These are phyloP conservation scores for Gymnorhina tibicen DNA, from an alignment of 2,113 vertebrate species.

Conservation along the genomic window DNA sequence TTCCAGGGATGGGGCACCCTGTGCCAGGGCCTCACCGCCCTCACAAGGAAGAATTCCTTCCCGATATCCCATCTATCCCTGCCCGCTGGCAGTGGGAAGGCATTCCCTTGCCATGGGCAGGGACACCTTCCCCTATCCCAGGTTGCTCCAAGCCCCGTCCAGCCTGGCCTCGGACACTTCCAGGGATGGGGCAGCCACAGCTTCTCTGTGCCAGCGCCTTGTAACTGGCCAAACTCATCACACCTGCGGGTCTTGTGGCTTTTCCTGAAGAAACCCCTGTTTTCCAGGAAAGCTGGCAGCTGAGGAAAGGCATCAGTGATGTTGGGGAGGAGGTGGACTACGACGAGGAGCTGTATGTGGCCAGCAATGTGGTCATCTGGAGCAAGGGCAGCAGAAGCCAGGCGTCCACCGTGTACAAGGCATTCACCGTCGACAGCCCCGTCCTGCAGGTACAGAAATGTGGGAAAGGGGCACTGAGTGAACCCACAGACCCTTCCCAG, in stretches of 20 bases:
- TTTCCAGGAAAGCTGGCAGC: slow-evolving; percentile 90
- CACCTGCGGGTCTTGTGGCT: fast-evolving
- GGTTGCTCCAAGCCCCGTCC: fast-evolving
- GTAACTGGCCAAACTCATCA: not conserved
- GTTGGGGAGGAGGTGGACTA: slow-evolving; percentile 83
- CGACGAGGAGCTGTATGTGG: slow-evolving; percentile 92
- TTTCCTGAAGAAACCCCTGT: not conserved
- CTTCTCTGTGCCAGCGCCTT: too few species aligned
- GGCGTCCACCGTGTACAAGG: slow-evolving; percentile 87
- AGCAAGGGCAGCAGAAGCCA: slow-evolving; percentile 89
- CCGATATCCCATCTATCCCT: fast-evolving
- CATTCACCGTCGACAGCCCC: slow-evolving; percentile 92
- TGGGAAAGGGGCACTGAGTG: not conserved
- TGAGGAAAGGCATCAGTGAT: slow-evolving; percentile 84
- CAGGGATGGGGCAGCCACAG: not conserved
- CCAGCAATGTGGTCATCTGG: slow-evolving; percentile 95
- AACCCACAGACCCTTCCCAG: fast-evolving
- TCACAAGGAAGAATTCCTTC: not conserved
- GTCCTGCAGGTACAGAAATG: slow-evolving; percentile 82
- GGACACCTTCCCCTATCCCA: not conserved
- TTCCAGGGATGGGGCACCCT: not conserved
- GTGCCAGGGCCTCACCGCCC: not conserved
- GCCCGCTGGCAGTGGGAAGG: not conserved
- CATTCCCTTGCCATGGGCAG: not conserved
- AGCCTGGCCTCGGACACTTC: not conserved